These are phyloP conservation scores for Coregonus suidteri DNA, from an alignment of 2,797 vertebrate genomes.

Conservation along the genomic window DNA sequence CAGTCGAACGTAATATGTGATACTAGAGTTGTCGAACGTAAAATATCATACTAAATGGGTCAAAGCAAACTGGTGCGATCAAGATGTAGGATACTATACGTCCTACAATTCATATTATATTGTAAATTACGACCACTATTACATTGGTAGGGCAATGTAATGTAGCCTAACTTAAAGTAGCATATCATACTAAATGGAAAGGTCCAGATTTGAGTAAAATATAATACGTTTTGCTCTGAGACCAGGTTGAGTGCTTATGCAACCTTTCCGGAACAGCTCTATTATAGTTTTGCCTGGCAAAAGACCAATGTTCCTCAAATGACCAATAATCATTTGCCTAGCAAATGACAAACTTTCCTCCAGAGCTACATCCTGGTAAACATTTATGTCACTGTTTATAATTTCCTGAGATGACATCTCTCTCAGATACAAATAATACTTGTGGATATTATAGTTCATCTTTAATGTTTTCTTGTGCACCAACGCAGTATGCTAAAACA, in stretches of 20 bases:
- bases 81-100: too few relatives aligned
- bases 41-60: too few relatives aligned
- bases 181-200: too few relatives aligned
- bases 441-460: constrained; percentile 23
- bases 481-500: background rate
- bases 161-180: too few relatives aligned
- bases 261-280: background rate
- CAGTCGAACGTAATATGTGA: too few relatives aligned
- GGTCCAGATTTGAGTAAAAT: too few relatives aligned
- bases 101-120: too few relatives aligned
- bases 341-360: constrained; percentile 4
- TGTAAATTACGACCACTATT: too few relatives aligned
- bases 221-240: too few relatives aligned
- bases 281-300: background rate
- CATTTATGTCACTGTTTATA: constrained; percentile 39
- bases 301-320: background rate
- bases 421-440: constrained; percentile 27
- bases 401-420: constrained; percentile 46
- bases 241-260: background rate
- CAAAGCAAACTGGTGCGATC: too few relatives aligned
- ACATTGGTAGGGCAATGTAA: too few relatives aligned
- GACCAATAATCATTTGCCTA: background rate
- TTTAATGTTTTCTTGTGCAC: constrained; percentile 21
- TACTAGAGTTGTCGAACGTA: too few relatives aligned
- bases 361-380: constrained; percentile 13